A percentile compares a stretch with the other conserved stretches of the same genome.
Evolutionary conservation across 2,888 invertebrate genomes (phyloP).

Genomic region (Metacarcinus magister): DNA sequence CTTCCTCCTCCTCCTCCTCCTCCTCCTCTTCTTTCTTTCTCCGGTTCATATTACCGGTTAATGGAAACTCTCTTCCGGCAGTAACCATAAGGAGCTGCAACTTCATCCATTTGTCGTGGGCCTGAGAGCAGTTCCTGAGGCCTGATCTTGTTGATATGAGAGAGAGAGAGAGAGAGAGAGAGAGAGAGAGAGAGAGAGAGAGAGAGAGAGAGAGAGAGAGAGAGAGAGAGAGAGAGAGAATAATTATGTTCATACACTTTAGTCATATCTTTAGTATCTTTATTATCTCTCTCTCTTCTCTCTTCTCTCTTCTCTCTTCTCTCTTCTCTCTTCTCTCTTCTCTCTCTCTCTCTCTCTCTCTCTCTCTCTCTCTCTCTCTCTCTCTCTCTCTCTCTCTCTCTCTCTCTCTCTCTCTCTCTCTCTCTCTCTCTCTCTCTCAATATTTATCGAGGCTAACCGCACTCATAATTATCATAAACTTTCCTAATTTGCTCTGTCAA

Average conservation of each 20-base stretch:
- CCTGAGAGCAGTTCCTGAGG: no score
- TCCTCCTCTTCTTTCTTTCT: no score
- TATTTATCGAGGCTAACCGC: neutral
- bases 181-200: constrained; percentile 2
- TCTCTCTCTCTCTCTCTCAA: constrained; percentile 4
- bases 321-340: neutral
- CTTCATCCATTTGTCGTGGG: no score
- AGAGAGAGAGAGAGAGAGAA: neutral
- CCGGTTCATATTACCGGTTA: no score
- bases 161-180: neutral
- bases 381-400: constrained; percentile 8
- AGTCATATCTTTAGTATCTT: no score
- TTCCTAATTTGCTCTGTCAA: neutral
- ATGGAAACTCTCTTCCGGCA: no score
- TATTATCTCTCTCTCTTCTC: neutral
- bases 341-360: neutral
- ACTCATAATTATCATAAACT: neutral
- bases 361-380: neutral
- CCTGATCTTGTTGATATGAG: neutral
- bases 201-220: constrained; percentile 2
- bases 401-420: constrained; percentile 26
- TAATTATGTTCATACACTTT: no score
- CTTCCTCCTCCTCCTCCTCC: no score
- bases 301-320: neutral
- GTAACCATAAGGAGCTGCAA: no score